Base-by-base conservation (phyloP, 2,113 vertebrate genomes). In the Rattus rattus region DNA sequence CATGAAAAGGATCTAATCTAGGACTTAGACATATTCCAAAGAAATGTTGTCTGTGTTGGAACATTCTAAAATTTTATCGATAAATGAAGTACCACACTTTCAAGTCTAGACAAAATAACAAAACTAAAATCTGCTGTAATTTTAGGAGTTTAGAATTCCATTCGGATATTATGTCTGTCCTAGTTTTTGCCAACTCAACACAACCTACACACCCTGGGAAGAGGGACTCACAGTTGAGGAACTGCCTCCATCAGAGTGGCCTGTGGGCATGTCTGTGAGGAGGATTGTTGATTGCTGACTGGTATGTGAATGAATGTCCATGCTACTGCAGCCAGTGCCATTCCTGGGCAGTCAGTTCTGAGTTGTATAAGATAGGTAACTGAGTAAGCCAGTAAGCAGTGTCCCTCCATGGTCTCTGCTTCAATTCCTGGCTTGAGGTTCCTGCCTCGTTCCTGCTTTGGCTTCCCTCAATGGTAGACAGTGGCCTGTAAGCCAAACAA, bases 51-150 rank as follows among this genome's bases (percentile, higher is more conserved):
- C 88, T 88, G 52, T 2, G 76, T 36, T 72, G 13, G 24, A 86
- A 56, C 49, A 93, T 93, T 90, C 83, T 47, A 88, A 92, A 87
- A 69, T 36, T 69, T 83, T 93, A 77, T 47, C 17, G 47, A 79
- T 9, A 77, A 93, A 92, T 86, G 88, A 96, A 80, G 87, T 33
- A 30, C 24, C 75, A 76, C 2, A 90, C 30, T 93, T 97, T 96
- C 56, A 33, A 94, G 90, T 93, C 86, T 81, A 93, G n/a, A 93
- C 86, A 95, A 79, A 5, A 39, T 91, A 87, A 91, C 84, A 91
- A 94, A 85, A 91, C 36, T 28, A 92, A 94, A 85, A 5, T 79
- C 39, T 19, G 17, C 36, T 91, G 22, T 61, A 52, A 52, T 77
- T 88, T 90, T 36, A 77, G 69, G 52, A 65, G 54, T 47, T 88